Conservation (phyloP, 2,797 vertebrate species). For the Prionace glauca region DNA sequence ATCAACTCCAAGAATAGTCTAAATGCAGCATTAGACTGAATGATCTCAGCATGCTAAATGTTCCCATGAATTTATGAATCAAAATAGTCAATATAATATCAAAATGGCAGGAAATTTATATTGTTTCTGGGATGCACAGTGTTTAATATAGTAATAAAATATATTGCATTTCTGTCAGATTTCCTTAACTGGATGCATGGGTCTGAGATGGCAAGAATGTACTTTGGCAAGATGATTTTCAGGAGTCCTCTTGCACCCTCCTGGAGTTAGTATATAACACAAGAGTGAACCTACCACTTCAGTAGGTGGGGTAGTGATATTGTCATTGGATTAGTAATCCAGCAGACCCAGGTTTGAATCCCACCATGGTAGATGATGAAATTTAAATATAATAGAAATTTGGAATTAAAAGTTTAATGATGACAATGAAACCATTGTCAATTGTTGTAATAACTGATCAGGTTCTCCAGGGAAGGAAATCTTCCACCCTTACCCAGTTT, state of each 20-base stretch:
- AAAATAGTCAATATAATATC: not conserved
- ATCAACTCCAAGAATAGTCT: not conserved
- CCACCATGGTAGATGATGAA: too few relatives aligned
- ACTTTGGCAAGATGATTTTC: not conserved
- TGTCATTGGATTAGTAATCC: too few relatives aligned
- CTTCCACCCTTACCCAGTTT: too few relatives aligned
- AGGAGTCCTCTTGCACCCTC: not conserved
- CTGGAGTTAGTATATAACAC: not conserved
- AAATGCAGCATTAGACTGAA: not conserved
- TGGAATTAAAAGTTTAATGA: too few relatives aligned
- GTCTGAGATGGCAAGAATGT: not conserved
- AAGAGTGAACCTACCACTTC: not conserved
- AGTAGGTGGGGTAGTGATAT: not conserved
- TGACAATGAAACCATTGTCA: too few relatives aligned
- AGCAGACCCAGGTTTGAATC: too few relatives aligned
- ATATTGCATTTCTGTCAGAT: not conserved
- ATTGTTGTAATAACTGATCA: too few relatives aligned
- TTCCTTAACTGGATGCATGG: not conserved
- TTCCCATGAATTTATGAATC: not conserved
- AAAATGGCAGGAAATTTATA: not conserved
- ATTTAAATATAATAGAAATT: too few relatives aligned
- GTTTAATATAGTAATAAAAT: not conserved
- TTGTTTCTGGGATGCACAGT: not conserved
- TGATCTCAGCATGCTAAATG: not conserved
- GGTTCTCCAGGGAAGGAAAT: too few relatives aligned